Evolutionary conservation across 2,888 invertebrate species (phyloP).

Genomic region (Synanthedon andrenaeformis): DNA sequence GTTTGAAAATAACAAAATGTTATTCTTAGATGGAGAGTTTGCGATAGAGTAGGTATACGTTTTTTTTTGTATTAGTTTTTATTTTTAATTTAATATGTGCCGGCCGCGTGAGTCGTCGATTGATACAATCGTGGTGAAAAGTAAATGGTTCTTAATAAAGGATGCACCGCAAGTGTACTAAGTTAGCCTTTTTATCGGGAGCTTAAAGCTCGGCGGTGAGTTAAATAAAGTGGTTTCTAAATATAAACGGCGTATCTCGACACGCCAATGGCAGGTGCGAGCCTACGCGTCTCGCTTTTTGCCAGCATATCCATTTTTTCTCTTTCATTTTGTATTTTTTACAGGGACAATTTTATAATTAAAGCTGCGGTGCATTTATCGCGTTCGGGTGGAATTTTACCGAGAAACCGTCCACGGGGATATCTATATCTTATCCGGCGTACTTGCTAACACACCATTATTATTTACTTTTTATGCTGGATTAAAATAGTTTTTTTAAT

Average conservation of each 20-base stretch:
- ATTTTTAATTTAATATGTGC: constrained; percentile 7
- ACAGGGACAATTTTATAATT: constrained; percentile 61
- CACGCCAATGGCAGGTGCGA: constrained; percentile 65
- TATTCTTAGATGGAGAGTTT: background rate
- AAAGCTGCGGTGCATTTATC: constrained; percentile 47
- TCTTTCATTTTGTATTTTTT: constrained; percentile 39
- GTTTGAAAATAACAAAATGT: background rate
- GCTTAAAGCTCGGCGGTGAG: constrained; percentile 58
- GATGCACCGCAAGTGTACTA: constrained; percentile 50
- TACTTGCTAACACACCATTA: constrained; percentile 14
- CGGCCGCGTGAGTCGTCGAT: constrained; percentile 30
- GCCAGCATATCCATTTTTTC: constrained; percentile 34
- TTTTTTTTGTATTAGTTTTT: background rate
- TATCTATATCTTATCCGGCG: constrained; percentile 34
- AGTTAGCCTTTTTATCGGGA: constrained; percentile 60
- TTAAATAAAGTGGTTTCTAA: constrained; percentile 69
- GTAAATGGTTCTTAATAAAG: constrained; percentile 62
- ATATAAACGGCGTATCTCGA: constrained; percentile 66
- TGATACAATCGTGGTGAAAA: constrained; percentile 62
- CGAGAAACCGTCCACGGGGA: constrained; percentile 35
- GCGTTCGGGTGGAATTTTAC: constrained; percentile 31
- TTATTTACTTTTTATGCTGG: background rate
- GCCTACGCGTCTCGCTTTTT: constrained; percentile 48
- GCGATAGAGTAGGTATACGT: background rate
- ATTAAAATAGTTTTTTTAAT: too few species aligned